Percentiles rank a stretch among this genome's conserved stretches.
Evolutionary conservation across 2,113 vertebrate genomes (phyloP).

Genomic region (Dinomys branickii): DNA sequence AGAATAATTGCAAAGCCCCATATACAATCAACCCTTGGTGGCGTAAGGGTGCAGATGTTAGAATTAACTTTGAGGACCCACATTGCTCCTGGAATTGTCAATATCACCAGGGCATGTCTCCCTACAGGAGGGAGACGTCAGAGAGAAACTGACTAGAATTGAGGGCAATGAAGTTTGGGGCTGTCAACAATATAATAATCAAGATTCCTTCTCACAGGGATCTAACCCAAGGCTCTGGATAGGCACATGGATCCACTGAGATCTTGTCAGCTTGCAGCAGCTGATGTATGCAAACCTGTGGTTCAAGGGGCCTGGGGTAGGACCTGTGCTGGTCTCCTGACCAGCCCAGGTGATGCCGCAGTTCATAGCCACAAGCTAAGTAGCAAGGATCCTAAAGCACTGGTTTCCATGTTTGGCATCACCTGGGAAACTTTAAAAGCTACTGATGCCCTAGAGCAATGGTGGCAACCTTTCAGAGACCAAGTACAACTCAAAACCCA

Average conservation of each 20-base stretch:
- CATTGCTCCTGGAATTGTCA: background rate
- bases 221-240: fast-evolving
- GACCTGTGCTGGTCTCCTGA: background rate
- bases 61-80: background rate
- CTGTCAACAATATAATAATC: fast-evolving
- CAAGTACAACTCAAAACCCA: background rate
- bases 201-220: fast-evolving
- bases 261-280: fast-evolving
- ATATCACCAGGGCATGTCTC: background rate
- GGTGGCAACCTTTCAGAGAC: background rate
- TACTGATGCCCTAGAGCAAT: background rate
- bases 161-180: background rate
- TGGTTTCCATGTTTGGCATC: background rate
- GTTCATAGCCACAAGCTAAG: fast-evolving
- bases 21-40: background rate
- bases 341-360: background rate
- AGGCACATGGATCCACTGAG: fast-evolving
- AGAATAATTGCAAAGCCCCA: background rate
- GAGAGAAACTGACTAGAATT: background rate
- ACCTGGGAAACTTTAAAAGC: background rate
- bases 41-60: background rate
- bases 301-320: background rate
- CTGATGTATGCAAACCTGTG: background rate
- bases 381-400: background rate
- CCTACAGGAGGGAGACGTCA: background rate